Conservation (phyloP, 2,113 vertebrate genomes). For the Odontesthes bonariensis region DNA sequence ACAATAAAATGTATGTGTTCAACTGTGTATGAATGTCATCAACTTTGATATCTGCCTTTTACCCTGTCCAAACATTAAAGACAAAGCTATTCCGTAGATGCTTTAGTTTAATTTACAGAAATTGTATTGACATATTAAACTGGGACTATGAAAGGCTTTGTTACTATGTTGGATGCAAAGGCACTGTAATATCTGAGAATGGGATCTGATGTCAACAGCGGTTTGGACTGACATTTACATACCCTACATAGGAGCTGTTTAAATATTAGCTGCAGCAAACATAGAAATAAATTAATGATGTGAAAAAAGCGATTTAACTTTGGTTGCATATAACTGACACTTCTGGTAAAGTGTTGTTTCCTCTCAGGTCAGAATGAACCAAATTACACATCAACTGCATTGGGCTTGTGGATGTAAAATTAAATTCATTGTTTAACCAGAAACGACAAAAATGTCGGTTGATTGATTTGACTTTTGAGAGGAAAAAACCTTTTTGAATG, state of each 20-base stretch:
- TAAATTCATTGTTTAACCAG: conserved; percentile 8
- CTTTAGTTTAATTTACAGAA: conserved; percentile 47
- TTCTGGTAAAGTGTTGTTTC: neutral
- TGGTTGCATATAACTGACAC: conserved; percentile 5
- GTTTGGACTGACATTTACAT: conserved; percentile 64
- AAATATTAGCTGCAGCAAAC: conserved; percentile 45
- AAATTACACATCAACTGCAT: conserved; percentile 18
- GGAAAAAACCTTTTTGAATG: neutral
- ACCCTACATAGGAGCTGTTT: conserved; percentile 47
- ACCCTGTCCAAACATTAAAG: neutral
- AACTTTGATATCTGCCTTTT: conserved; percentile 39
- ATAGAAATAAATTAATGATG: conserved; percentile 16
- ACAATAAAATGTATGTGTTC: conserved; percentile 52
- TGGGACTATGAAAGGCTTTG: conserved; percentile 22
- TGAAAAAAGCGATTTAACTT: conserved; percentile 13
- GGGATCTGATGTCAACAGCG: conserved; percentile 60
- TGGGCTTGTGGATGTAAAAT: conserved; percentile 11
- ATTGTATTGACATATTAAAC: conserved; percentile 21
- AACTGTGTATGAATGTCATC: conserved; percentile 46
- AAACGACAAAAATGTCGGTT: conserved; percentile 9
- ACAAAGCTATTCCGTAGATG: neutral
- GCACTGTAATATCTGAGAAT: conserved; percentile 27
- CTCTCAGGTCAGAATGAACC: neutral
- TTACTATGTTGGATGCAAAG: conserved; percentile 28
- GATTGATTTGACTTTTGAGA: neutral